Conservation (phyloP, 2,113 vertebrate species). For the Actinemys pallida region DNA sequence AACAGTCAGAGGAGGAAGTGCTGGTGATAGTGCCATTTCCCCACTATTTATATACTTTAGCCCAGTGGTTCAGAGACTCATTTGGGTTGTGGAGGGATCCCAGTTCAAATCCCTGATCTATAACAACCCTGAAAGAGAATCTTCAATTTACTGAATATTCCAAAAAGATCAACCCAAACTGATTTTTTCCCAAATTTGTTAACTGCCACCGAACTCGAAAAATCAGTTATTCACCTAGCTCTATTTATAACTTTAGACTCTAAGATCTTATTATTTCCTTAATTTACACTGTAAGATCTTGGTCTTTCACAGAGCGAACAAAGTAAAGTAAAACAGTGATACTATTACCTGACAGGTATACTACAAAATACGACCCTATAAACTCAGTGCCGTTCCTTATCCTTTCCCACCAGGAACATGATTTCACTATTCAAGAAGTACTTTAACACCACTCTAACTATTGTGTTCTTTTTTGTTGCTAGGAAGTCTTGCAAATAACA, state of each 20-base stretch:
- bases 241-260: not conserved
- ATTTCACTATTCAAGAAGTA: not conserved
- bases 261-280: constrained; percentile 11
- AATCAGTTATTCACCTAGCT: not conserved
- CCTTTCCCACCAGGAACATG: not conserved
- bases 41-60: no score
- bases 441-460: not conserved
- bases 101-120: no score
- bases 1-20: no score
- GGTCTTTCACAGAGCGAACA: not conserved
- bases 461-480: not conserved
- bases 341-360: fast-evolving
- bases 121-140: no score
- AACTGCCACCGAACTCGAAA: not conserved
- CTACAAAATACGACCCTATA: not conserved
- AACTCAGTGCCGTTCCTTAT: not conserved
- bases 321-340: not conserved
- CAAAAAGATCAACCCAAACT: not conserved
- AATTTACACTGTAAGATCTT: not conserved
- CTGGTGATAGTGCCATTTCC: no score
- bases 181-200: not conserved
- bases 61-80: no score
- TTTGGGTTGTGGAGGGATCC: no score
- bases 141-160: no score
- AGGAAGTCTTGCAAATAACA: not conserved